A percentile compares a stretch with the other conserved stretches of the same genome.
Conservation (phyloP, 2,888 invertebrate genomes). For the Drosophila sordidula region DNA sequence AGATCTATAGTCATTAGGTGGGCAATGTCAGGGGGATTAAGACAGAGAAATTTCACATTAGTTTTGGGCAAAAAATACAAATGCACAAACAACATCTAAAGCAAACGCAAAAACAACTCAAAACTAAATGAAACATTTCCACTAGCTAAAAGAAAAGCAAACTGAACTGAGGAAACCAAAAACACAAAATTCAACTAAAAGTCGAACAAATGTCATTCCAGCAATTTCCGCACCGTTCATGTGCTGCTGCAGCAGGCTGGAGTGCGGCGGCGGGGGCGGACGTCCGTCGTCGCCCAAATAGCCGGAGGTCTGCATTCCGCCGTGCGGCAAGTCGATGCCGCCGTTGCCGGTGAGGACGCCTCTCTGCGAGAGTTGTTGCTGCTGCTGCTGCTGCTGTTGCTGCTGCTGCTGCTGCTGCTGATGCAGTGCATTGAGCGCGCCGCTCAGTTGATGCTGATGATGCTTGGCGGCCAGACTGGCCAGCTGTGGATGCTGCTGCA, state of each 20-base stretch:
- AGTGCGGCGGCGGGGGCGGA: constrained; percentile 89
- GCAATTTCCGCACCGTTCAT: constrained; percentile 72
- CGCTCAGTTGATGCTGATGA: constrained; percentile 78
- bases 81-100: constrained; percentile 42
- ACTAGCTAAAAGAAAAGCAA: constrained; percentile 3
- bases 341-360: constrained; percentile 75
- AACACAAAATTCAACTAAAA: constrained; percentile 20
- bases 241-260: constrained; percentile 91
- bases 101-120: constrained; percentile 31
- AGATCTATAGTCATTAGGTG: constrained; percentile 52
- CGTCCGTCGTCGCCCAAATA: constrained; percentile 87
- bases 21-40: constrained; percentile 36
- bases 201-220: constrained; percentile 29
- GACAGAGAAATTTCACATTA: constrained; percentile 66
- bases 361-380: constrained; percentile 25
- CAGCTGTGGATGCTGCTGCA: constrained; percentile 63
- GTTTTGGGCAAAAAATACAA: constrained; percentile 35
- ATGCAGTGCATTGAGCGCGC: constrained; percentile 70
- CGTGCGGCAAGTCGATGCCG: constrained; percentile 73
- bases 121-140: background rate
- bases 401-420: constrained; percentile 67
- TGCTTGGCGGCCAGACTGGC: constrained; percentile 77
- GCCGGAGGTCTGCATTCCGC: constrained; percentile 49
- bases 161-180: constrained; percentile 21
- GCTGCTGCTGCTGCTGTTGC: constrained; percentile 57